A percentile compares a stretch with the other conserved stretches of the same genome.
Evolutionary conservation across 2,113 vertebrate genomes (phyloP).

Genomic region (Thalassoma bifasciatum): DNA sequence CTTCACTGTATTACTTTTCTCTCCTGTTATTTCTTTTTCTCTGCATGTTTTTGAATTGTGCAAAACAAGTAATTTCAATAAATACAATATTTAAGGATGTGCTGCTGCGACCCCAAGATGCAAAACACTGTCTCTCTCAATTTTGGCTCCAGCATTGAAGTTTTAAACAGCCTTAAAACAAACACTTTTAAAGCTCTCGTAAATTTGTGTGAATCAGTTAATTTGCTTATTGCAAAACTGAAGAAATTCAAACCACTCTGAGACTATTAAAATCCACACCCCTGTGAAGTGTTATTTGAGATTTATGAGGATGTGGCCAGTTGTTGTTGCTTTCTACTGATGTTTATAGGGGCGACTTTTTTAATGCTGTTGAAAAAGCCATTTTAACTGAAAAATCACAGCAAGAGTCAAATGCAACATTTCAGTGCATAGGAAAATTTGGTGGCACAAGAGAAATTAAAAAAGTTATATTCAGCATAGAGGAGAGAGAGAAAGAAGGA

Average conservation of each 20-base stretch:
- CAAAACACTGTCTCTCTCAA: too few relatives aligned
- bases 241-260: too few relatives aligned
- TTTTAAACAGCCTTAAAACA: too few relatives aligned
- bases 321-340: not conserved
- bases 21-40: too few relatives aligned
- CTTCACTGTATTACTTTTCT: too few relatives aligned
- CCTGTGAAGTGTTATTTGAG: not conserved
- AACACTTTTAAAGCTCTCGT: too few relatives aligned
- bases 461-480: constrained; percentile 1
- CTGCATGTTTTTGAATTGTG: too few relatives aligned
- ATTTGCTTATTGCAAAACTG: not conserved
- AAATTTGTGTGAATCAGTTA: not conserved
- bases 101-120: too few relatives aligned
- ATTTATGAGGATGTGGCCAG: not conserved
- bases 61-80: too few relatives aligned
- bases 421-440: not conserved
- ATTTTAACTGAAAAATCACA: not conserved
- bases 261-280: not conserved
- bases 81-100: too few relatives aligned
- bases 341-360: not conserved
- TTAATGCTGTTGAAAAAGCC: not conserved
- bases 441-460: not conserved
- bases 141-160: too few relatives aligned
- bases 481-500: not conserved
- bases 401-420: too few relatives aligned